Evolutionary conservation across 1,140 invertebrate species (phyloP), one percentile per base, ranked within the genome.

Genomic region (Bombus superbus): DNA sequence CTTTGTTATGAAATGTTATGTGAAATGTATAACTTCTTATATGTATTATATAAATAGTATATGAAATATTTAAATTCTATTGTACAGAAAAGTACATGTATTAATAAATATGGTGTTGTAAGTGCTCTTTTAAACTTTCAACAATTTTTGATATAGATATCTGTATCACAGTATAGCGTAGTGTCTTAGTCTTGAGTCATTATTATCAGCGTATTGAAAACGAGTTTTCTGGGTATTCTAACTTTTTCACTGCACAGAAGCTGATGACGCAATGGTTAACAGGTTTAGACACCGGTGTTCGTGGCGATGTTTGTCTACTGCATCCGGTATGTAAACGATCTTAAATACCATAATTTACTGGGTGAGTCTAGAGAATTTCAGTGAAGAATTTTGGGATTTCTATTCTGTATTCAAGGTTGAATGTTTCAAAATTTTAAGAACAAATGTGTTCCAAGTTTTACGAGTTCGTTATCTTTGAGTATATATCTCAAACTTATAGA

Each of bases 181-280:
- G n/a, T 13, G 73, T 35, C n/a, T 15, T 25, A n/a, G 73, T 35
- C 18, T 35, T 25, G 42, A 75, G 32, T 53, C 44, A 75, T 75
- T 75, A 75, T 53, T 75, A 53, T 75, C 44, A 25, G 11, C 32
- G 73, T 75, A 75, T 75, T 75, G 73, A 75, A 75, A 53, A 75
- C 73, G n/a, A 75, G 73, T 75, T 75, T 75, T 44, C 22, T 75
- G n/a, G 18, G 73, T 53, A 28, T 22, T 44, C 22, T 35, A 75
- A 35, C 18, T 75, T 75, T 75, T 75, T 75, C 73, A 53, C n/a
- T 11, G 11, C 32, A 25, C 9, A 44, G 73, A 35, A 75, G 44
- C 44, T 75, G 73, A 18, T 75, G 73, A 35, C 22, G 73, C 73
- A 75, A 75, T 35, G 73, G 42, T 75, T 53, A 75, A 75, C 73